Evolutionary conservation across 2,797 vertebrate genomes (phyloP), one percentile per base, ranked within the genome.

Genomic region (Remorina albescens): DNA sequence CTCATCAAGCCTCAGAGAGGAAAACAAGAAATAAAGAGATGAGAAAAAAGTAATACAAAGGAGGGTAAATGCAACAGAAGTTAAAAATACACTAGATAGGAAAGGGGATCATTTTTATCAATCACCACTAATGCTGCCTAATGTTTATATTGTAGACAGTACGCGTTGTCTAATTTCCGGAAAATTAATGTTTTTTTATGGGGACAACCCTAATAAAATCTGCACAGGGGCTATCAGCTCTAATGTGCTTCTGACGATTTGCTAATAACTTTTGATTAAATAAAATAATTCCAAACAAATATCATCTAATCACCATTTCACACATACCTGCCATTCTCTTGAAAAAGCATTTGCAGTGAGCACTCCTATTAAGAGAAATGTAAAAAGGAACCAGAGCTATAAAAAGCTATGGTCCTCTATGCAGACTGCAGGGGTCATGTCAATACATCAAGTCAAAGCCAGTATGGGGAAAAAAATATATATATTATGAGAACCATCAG

Each of bases 191-290:
- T 73, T 73, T 77, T 70, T 68, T 74, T 74, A 65, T 25, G 49
- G 61, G 62, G 74, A 76, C 36, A 16, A 68, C 68, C 62, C 82
- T 77, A 81, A 92, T 91, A 84, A 86, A 77, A 81, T 71, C 53
- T 11, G 28, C 80, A 57, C 53, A 5, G 60, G 41, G 71, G 67
- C 66, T n/a, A 77, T 78, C 71, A 56, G 76, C 76, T 56, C 74
- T 82, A 81, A 87, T 70, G 78, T 60, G 77, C 74, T 70, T 79
- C 72, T 76, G 68, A 71, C 25, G 12, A 72, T 74, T 80, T 76
- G 67, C 76, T 86, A 83, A 91, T 84, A 87, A 88, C 66, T 74
- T 58, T 54, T 84, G 72, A 91, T 81, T 76, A 42, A 88, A 89
- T 77, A 65, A 84, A 84, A 83, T 63, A 10, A 67, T 59, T 79